A percentile compares a stretch with the other conserved stretches of the same genome.
Evolutionary conservation across 92 coral and sea anemone genomes (phyloP).

Genomic region (Zoanthus sansibaricus): DNA sequence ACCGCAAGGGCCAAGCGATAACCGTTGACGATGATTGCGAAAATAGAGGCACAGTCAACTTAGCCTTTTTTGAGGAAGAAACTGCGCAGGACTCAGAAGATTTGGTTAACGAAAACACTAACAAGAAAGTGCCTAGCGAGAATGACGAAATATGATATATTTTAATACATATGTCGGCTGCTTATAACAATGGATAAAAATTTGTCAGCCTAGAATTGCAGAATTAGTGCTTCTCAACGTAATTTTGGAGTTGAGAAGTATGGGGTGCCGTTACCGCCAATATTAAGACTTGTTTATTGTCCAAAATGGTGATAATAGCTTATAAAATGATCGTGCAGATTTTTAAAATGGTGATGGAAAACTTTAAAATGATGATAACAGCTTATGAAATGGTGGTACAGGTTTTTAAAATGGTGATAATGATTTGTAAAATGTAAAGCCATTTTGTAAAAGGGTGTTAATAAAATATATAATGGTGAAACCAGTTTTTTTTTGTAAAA

Average conservation of each 20-base stretch:
- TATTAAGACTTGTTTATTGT: neutral
- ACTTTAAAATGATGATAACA: neutral
- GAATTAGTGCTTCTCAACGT: too few relatives aligned
- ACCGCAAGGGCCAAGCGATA: neutral
- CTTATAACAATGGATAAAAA: too few relatives aligned
- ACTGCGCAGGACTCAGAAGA: neutral
- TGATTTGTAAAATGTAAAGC: too few relatives aligned
- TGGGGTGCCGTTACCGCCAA: conserved; percentile 2
- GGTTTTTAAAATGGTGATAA: too few relatives aligned
- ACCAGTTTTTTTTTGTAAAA: too few relatives aligned
- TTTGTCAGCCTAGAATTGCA: too few relatives aligned
- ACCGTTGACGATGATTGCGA: neutral
- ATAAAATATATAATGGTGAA: too few relatives aligned
- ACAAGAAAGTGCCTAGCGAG: too few relatives aligned
- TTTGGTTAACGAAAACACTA: neutral
- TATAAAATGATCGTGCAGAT: neutral
- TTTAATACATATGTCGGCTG: too few relatives aligned
- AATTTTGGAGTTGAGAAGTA: too few relatives aligned
- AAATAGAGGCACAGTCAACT: neutral
- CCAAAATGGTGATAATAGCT: conserved; percentile 27
- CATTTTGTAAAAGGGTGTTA: too few relatives aligned
- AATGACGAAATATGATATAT: too few relatives aligned
- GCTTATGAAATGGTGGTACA: neutral
- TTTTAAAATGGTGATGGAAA: conserved; percentile 1
- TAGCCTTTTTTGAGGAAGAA: neutral